Evolutionary conservation across 2,888 invertebrate genomes (phyloP), one percentile per base, ranked within the genome.

Genomic region (Sesia apiformis): DNA sequence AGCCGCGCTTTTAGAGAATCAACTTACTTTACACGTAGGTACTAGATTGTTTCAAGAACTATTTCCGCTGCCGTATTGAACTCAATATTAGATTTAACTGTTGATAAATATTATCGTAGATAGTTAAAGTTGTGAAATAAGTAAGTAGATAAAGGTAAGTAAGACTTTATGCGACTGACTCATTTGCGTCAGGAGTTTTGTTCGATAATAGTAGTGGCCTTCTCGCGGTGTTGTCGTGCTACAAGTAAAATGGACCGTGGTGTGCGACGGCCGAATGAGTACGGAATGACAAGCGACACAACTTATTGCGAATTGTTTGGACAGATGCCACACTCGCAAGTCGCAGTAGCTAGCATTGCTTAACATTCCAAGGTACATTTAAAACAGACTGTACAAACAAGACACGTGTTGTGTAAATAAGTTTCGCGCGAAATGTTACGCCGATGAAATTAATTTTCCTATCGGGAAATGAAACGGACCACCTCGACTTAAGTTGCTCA

Each of bases 1-100:
- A 87, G 79, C 80, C 63, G 69, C 67, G 82, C 78, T 84, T 82
- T 80, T 74, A 73, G 72, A 75, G 64, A 76, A 63, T 76, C 72
- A 76, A 81, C 77, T 77, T 69, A 50, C 46, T 81, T 80, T 73
- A 76, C 79, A 78, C 75, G 72, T 23, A 23, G 23, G 2, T 23
- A 23, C 1, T 23, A 23, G 38, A 8, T 38, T 50, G 50, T 38
- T 50, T 38, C 38, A 50, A 50, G 7, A 50, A 39, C 38, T 50
- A 50, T 50, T 46, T 46, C 46, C 46, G 46, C 50, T 50, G 50
- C 3, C 38, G 46, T 42, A 42, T 7, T 42, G 42, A 42, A 42
- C 7, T 42, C 23, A 23, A 23, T 23, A 23, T 23, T 42, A 42
- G 42, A 42, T 3, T 7, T 3, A 3, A 5, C 7, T 3, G 5